Conservation (phyloP, 2,888 invertebrate genomes). For the Meghimatium bilineatum region DNA sequence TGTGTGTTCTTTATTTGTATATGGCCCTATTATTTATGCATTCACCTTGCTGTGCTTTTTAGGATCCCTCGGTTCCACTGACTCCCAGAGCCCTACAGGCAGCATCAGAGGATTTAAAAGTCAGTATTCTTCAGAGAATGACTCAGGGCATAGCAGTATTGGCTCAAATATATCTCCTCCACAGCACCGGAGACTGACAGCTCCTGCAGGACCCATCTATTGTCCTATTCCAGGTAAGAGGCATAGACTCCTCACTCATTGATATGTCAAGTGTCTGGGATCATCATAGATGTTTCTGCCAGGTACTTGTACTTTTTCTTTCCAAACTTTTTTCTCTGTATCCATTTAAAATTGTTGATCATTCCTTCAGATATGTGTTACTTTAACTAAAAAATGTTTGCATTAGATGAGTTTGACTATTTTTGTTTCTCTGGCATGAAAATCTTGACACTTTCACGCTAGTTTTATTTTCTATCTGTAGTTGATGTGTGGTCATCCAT, state of each 20-base stretch:
- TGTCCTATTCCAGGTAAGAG: slow-evolving; percentile 19
- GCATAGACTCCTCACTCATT: background rate
- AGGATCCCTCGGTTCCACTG: slow-evolving; percentile 82
- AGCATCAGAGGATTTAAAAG: slow-evolving; percentile 72
- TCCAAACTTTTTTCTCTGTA: too few relatives aligned
- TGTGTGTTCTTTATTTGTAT: background rate
- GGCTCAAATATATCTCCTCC: slow-evolving; percentile 58
- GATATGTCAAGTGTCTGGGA: background rate
- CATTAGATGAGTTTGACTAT: too few relatives aligned
- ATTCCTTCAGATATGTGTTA: too few relatives aligned
- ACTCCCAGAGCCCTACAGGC: slow-evolving; percentile 84
- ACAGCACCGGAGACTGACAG: slow-evolving; percentile 30
- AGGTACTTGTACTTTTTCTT: too few relatives aligned
- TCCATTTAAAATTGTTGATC: too few relatives aligned
- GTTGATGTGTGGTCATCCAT: too few relatives aligned
- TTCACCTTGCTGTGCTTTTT: background rate
- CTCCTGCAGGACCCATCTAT: slow-evolving; percentile 36
- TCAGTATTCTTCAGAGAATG: slow-evolving; percentile 71
- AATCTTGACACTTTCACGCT: too few relatives aligned
- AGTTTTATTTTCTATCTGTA: too few relatives aligned
- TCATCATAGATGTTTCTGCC: background rate
- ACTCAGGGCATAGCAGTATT: slow-evolving; percentile 75
- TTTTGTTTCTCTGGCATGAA: too few relatives aligned
- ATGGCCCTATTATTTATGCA: background rate
- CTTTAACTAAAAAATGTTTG: too few relatives aligned